Conservation (phyloP, 2,113 vertebrate species). For the Ptychochromis oligacanthus region DNA sequence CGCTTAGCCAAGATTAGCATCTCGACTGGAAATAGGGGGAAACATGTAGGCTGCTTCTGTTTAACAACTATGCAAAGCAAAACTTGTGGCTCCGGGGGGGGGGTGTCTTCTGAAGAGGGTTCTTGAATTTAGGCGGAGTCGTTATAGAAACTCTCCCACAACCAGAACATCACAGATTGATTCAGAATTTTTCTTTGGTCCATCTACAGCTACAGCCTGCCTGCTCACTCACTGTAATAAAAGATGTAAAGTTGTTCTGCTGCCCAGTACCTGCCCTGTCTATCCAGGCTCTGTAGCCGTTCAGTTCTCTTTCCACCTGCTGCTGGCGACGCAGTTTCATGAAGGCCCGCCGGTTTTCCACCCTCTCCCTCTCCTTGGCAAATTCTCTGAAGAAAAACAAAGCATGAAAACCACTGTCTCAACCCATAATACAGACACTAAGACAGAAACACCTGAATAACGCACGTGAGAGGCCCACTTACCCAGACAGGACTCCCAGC, state of each 20-base stretch:
- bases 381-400: constrained; percentile 86
- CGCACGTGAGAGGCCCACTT: constrained; percentile 45
- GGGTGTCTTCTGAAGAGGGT: too few relatives aligned
- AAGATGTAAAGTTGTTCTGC: constrained; percentile 18
- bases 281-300: constrained; percentile 97
- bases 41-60: not conserved
- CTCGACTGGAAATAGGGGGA: too few relatives aligned
- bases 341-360: constrained; percentile 97
- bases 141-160: not conserved
- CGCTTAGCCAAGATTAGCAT: too few relatives aligned
- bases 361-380: constrained; percentile 96
- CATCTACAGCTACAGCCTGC: not conserved
- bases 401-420: not conserved
- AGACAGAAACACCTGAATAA: not conserved
- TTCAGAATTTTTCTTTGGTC: not conserved
- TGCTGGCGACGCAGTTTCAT: constrained; percentile 98
- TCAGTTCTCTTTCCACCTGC: constrained; percentile 96
- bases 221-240: not conserved
- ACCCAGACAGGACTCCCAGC: constrained; percentile 96
- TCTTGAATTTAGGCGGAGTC: not conserved
- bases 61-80: not conserved
- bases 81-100: not conserved
- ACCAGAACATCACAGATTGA: not conserved
- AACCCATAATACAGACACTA: not conserved
- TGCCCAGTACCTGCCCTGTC: constrained; percentile 90